Percentiles rank a stretch among this genome's conserved stretches.
Evolutionary conservation across 2,888 invertebrate genomes (phyloP).

Genomic region (Chymomyza fuscimana): DNA sequence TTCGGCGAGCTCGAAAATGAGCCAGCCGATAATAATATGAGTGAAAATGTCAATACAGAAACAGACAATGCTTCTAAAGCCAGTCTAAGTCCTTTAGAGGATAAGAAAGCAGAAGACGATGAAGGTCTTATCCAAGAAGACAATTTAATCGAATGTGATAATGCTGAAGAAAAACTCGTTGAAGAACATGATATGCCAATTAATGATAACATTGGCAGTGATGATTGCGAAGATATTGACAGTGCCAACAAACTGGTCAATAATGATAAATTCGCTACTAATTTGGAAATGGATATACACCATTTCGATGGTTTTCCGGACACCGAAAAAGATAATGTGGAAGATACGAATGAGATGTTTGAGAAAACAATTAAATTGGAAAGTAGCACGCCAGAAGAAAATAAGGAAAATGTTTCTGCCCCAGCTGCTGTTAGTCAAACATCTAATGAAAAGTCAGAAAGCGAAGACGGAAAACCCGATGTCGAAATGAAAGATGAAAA

Average conservation of each 20-base stretch:
- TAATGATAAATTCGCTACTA: slow-evolving; percentile 34
- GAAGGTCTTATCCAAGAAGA: slow-evolving; percentile 22
- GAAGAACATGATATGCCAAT: background rate
- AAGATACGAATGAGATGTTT: background rate
- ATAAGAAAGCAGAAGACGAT: slow-evolving; percentile 10
- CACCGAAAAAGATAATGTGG: background rate
- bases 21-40: background rate
- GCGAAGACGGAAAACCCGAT: slow-evolving; percentile 12
- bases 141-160: slow-evolving; percentile 19
- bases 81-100: background rate
- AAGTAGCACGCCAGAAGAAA: background rate
- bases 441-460: background rate
- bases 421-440: background rate
- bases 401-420: background rate
- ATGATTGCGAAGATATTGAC: background rate
- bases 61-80: background rate
- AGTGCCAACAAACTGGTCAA: slow-evolving; percentile 17
- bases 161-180: background rate
- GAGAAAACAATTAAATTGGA: background rate
- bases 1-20: background rate
- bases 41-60: background rate
- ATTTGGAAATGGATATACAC: background rate
- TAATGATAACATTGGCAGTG: background rate
- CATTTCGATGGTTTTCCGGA: background rate
- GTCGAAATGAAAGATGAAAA: slow-evolving; percentile 22